Conservation (phyloP, 2,888 invertebrate genomes). For the Drosophila buzzatii region DNA sequence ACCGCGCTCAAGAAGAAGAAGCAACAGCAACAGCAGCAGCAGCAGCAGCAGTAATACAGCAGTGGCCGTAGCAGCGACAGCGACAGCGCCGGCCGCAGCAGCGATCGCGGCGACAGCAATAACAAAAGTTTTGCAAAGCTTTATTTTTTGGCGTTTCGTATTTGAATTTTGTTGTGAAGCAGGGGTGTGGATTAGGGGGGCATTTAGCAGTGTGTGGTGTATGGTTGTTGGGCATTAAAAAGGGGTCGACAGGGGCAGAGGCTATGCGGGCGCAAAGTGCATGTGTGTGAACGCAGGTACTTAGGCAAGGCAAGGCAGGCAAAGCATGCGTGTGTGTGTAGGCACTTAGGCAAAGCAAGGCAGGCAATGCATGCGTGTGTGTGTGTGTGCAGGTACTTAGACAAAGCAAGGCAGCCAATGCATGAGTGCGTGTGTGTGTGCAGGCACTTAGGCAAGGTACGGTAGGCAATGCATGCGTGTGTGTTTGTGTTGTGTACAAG, state of each 20-base stretch:
- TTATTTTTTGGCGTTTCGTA: constrained; percentile 51
- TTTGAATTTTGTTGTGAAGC: constrained; percentile 44
- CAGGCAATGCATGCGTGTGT: background rate
- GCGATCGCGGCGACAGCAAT: constrained; percentile 40
- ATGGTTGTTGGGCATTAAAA: constrained; percentile 5
- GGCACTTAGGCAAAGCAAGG: background rate
- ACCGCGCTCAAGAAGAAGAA: constrained; percentile 79
- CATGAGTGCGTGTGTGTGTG: background rate
- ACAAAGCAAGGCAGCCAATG: background rate
- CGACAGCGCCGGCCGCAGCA: constrained; percentile 31
- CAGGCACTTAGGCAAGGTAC: background rate
- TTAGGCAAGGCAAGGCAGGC: background rate
- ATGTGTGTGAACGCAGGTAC: background rate
- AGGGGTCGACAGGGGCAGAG: constrained; percentile 11
- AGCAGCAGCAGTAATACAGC: constrained; percentile 3
- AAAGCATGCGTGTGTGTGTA: background rate
- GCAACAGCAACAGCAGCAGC: constrained; percentile 34
- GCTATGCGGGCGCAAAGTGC: background rate
- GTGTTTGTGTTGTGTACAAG: no score
- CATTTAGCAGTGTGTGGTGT: background rate
- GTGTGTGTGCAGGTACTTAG: background rate
- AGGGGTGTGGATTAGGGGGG: background rate
- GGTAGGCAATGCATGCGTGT: background rate
- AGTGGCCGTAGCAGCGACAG: background rate
- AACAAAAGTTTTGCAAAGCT: constrained; percentile 69